Evolutionary conservation across 2,797 vertebrate species (phyloP).

Genomic region (Petrocephalus sullivani): DNA sequence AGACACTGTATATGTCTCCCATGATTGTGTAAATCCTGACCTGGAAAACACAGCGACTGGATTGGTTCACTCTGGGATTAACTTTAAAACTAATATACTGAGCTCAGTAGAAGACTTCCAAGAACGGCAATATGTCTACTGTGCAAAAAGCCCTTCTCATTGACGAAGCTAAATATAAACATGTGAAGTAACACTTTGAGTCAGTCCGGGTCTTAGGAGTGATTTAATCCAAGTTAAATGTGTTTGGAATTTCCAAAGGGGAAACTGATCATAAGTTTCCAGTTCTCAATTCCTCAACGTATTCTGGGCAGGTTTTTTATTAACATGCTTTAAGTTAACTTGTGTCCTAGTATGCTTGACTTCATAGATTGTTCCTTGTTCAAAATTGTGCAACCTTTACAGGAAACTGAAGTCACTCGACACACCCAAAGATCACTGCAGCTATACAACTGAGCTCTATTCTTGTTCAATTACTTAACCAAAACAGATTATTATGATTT

Average conservation of each 20-base stretch:
- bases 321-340: not conserved
- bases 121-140: not conserved
- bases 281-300: not conserved
- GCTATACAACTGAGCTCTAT: constrained; percentile 19
- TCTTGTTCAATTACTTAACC: not conserved
- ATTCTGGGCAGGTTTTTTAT: not conserved
- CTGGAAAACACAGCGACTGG: not conserved
- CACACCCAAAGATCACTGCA: constrained; percentile 32
- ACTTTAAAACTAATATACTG: not conserved
- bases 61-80: not conserved
- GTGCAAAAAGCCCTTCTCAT: not conserved
- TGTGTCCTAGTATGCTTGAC: not conserved
- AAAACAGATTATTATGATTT: not conserved
- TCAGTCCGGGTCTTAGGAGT: not conserved
- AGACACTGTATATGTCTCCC: not conserved
- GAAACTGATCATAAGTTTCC: not conserved
- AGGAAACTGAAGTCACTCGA: constrained; percentile 25
- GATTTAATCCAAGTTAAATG: not conserved
- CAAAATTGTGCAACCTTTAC: constrained; percentile 25
- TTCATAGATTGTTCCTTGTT: not conserved
- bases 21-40: not conserved
- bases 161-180: not conserved
- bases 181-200: not conserved
- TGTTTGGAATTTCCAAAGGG: not conserved
- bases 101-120: not conserved